Evolutionary conservation across 2,113 vertebrate genomes (phyloP), one percentile per base, ranked within the genome.

Genomic region (Cololabis saira): DNA sequence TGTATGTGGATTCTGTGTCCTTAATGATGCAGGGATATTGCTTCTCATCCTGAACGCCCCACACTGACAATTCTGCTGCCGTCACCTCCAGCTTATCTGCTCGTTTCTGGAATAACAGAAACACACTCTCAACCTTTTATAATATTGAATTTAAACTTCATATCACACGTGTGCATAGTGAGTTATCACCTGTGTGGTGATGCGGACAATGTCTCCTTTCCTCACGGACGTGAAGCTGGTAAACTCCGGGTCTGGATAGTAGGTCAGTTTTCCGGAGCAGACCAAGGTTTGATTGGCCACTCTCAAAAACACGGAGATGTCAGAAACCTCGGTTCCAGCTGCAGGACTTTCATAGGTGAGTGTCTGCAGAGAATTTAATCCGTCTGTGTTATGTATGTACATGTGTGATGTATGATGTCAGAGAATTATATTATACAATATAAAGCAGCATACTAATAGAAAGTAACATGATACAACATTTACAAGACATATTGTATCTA

Each of bases 71-170:
- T 55, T 99, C 97, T 0, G 49, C 66, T 19, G 9, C 19, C 21
- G 21, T 91, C 74, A 99, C 93, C 59, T 92, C 83, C 82, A 99
- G 91, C 16, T 87, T 74, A 81, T 98, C 96, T 2, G 87, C 87
- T 70, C 85, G 92, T 96, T 97, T 98, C 97, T 98, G 73, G 27
- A 86, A 65, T 1, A 49, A 49, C 60, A 61, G 4, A 75, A 47
- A 33, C 8, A 55, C n/a, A 59, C 5, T 8, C 9, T n/a, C 14
- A 1, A 4, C 3, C 17, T 41, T 33, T 4, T 16, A 3, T n/a
- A n/a, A n/a, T n/a, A n/a, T n/a, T n/a, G n/a, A n/a, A n/a, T n/a
- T n/a, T n/a, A n/a, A n/a, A n/a, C n/a, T n/a, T n/a, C n/a, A n/a
- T n/a, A n/a, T n/a, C n/a, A n/a, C n/a, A n/a, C n/a, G n/a, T n/a